These are phyloP conservation scores for Epirrita christyi DNA, from an alignment of 2,888 invertebrate genomes.

Conservation along the genomic window DNA sequence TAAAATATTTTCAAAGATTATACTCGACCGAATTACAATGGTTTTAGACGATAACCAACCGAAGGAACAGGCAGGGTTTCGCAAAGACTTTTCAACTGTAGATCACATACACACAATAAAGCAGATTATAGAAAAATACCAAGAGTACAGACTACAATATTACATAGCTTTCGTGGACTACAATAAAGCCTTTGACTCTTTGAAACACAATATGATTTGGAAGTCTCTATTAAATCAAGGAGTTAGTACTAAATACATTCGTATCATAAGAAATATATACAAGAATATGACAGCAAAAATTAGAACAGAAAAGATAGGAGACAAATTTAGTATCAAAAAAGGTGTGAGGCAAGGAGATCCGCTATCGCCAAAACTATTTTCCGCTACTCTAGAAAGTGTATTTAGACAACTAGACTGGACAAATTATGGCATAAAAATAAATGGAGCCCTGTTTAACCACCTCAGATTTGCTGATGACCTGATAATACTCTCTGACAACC, in stretches of 20 bases:
- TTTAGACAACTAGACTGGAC: not conserved
- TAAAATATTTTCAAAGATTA: conserved; percentile 36
- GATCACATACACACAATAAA: conserved; percentile 38
- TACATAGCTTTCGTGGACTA: conserved; percentile 23
- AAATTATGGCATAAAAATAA: not conserved
- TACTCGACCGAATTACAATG: conserved; percentile 27
- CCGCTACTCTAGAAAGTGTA: conserved; percentile 27
- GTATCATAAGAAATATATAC: conserved; percentile 18
- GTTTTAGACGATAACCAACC: conserved; percentile 37
- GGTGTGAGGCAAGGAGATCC: conserved; percentile 30
- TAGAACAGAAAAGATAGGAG: conserved; percentile 6
- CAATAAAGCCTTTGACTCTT: conserved; percentile 25
- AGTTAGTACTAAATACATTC: conserved; percentile 13
- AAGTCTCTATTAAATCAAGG: conserved; percentile 16
- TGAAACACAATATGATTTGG: conserved; percentile 23
- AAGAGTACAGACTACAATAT: conserved; percentile 3
- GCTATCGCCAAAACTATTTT: conserved; percentile 24
- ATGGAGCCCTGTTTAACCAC: not conserved
- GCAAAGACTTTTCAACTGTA: conserved; percentile 29
- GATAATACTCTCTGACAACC: not conserved
- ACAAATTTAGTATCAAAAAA: not conserved
- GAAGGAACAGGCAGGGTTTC: conserved; percentile 39
- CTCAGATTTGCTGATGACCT: conserved; percentile 1
- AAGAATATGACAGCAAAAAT: conserved; percentile 17
- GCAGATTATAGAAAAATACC: conserved; percentile 21